Evolutionary conservation across 2,797 vertebrate genomes (phyloP), one percentile per base, ranked within the genome.

Genomic region (Distichodus sexfasciatus): DNA sequence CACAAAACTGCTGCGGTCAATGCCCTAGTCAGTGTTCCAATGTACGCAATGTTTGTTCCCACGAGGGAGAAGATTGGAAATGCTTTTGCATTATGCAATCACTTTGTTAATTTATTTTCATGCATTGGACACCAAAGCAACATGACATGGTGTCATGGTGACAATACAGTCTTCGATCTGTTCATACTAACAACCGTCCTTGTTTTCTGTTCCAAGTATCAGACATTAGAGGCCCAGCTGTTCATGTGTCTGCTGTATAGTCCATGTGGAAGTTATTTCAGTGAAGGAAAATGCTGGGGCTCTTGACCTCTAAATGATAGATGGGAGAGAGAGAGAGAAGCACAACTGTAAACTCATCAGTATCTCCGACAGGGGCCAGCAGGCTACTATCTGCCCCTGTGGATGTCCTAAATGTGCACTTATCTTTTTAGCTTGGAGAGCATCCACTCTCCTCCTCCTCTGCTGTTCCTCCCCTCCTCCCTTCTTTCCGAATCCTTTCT

Each of bases 371-470:
- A 43, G 51, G 4, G 38, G 46, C 53, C 36, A 44, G 11, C 15
- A 28, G 44, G 31, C 26, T 59, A 43, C 6, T 64, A 12, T 40
- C 31, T 26, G 58, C 69, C 54, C 55, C 65, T 38, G 31, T 69
- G 69, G 61, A 69, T 31, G 50, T 38, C 41, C 54, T 66, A 69
- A 78, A 61, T 69, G 64, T 71, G 44, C 69, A 66, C 63, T 72
- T 78, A 75, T 69, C 55, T 47, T 62, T 69, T 72, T 26, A 60
- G 58, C 50, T 57, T 43, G 21, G 31, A 62, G 23, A 66, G 48
- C 43, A 65, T 75, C 35, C 24, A 50, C 26, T 62, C 17, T 53
- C 29, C 47, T 70, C 19, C 17, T 72, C 54, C 44, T 12, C 10
- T 36, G 35, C 48, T 74, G 28, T 40, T 15, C 44, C 24, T 15